phyloP scores from a whole-genome alignment of 2,113 vertebrate genomes.

The Felis chaus region DNA sequence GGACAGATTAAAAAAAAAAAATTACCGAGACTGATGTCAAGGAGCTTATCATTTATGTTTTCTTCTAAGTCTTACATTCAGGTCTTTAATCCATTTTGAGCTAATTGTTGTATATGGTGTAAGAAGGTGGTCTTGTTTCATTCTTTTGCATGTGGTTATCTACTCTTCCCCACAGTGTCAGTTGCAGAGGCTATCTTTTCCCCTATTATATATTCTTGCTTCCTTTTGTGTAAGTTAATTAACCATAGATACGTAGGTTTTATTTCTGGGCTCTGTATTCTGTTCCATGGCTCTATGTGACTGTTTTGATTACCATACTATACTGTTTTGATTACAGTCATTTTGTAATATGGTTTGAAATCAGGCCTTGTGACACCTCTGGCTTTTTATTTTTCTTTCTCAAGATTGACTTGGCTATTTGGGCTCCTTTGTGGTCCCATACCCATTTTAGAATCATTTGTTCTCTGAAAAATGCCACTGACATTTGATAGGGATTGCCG shows the following conservation, averaged over 20 bases:
- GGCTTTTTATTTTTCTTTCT: neutral
- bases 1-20: neutral
- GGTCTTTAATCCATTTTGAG: neutral
- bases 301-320: neutral
- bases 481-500: neutral
- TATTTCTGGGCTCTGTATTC: neutral
- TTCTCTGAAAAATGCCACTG: neutral
- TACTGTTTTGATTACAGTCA: neutral
- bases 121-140: neutral
- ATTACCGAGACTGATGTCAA: neutral
- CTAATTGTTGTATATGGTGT: neutral
- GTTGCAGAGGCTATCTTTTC: neutral
- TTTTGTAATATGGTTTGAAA: neutral
- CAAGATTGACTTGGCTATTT: neutral
- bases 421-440: neutral
- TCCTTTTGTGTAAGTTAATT: neutral
- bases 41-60: neutral
- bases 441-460: neutral
- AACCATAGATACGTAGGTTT: neutral
- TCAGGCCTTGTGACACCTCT: neutral
- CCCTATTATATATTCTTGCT: neutral
- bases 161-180: neutral
- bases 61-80: neutral
- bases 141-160: neutral
- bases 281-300: neutral